Percentiles rank a stretch among this genome's conserved stretches.
These are phyloP conservation scores for Pseudomyrmex cubaensis DNA, from an alignment of 1,140 invertebrate species.

Conservation along the genomic window DNA sequence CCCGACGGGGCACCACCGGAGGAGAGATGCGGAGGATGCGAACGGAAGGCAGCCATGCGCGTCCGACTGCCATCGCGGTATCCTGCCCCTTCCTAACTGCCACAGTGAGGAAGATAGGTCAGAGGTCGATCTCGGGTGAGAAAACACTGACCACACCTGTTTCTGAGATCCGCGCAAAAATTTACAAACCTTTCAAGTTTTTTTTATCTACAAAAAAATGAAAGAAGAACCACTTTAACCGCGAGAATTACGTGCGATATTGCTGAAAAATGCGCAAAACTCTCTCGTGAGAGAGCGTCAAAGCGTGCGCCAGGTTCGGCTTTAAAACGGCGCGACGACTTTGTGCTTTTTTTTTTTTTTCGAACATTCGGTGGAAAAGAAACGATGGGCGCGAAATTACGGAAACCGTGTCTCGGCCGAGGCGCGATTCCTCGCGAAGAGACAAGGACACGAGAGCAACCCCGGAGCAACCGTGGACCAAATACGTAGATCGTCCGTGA, in stretches of 20 bases:
- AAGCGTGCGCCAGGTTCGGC: background rate
- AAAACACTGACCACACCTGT: slow-evolving; percentile 64
- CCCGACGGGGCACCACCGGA: slow-evolving; percentile 6
- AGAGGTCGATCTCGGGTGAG: slow-evolving; percentile 45
- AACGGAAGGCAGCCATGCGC: slow-evolving; percentile 66
- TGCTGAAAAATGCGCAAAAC: background rate
- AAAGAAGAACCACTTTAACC: background rate
- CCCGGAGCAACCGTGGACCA: slow-evolving; percentile 18
- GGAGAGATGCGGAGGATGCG: slow-evolving; percentile 36
- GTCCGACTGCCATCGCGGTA: slow-evolving; percentile 62
- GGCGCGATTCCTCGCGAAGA: slow-evolving; percentile 15
- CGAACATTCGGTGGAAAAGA: background rate
- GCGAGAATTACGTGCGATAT: background rate
- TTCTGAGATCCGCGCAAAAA: slow-evolving; percentile 41
- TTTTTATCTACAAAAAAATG: background rate
- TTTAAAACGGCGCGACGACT: background rate
- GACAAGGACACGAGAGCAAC: slow-evolving; percentile 34
- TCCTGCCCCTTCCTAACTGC: slow-evolving; percentile 42
- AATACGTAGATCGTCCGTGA: slow-evolving; percentile 37
- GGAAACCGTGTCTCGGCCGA: slow-evolving; percentile 21
- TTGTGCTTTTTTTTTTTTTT: background rate
- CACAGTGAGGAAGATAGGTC: slow-evolving; percentile 54
- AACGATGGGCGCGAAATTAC: background rate
- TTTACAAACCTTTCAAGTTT: slow-evolving; percentile 1
- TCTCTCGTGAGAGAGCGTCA: too few relatives aligned